phyloP scores from a whole-genome alignment of 2,888 invertebrate genomes.

The Andrena bucephala region DNA sequence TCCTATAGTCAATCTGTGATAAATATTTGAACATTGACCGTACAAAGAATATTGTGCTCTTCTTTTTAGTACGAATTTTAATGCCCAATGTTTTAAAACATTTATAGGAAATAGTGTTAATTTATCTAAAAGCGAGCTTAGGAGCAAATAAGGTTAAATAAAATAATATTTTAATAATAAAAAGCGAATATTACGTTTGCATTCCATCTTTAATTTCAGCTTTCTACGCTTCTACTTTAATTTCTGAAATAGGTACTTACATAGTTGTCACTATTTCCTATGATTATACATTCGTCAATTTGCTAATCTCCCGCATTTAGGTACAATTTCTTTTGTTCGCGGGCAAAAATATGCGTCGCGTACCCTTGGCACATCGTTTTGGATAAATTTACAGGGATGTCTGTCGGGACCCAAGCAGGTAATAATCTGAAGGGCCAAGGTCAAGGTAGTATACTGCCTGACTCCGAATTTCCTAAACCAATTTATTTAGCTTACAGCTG shows the following conservation, averaged over 20 bases:
- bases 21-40: too few species aligned
- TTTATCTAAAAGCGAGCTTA: too few species aligned
- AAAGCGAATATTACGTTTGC: too few species aligned
- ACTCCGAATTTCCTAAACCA: slow-evolving; percentile 4
- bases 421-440: not conserved
- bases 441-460: not conserved
- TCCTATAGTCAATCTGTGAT: too few species aligned
- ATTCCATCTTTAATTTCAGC: not conserved
- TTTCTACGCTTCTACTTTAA: not conserved
- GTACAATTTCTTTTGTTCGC: not conserved
- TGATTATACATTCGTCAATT: not conserved
- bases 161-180: too few species aligned
- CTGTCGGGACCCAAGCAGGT: not conserved
- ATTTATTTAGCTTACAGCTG: not conserved
- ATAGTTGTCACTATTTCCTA: not conserved
- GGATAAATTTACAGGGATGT: not conserved
- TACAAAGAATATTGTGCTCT: too few species aligned
- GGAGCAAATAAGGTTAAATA: too few species aligned
- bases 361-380: not conserved
- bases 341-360: not conserved
- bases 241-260: not conserved
- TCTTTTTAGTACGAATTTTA: too few species aligned
- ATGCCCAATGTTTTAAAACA: too few species aligned
- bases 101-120: too few species aligned
- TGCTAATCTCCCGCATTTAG: not conserved